Evolutionary conservation across 1,140 invertebrate species (phyloP), one percentile per base, ranked within the genome.

Genomic region (Formica selysi): DNA sequence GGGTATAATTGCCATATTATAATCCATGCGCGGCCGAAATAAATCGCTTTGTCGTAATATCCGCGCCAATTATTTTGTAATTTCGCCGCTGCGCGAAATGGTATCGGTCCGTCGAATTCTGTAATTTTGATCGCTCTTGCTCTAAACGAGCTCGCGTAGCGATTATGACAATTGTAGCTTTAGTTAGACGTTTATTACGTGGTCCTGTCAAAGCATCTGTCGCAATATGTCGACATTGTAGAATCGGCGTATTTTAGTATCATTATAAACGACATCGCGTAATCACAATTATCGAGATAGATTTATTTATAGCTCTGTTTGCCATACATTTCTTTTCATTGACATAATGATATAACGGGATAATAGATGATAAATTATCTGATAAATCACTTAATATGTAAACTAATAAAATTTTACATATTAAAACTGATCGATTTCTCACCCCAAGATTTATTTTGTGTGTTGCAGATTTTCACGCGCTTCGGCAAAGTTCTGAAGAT

Each of bases 401-500:
- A 19, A 11, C 3, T 10, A 36, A 68, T 36, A 38, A 41, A 10
- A 57, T 59, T 41, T 11, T 22, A 3, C 1, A 3, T 2, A n/a
- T 26, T 36, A 7, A 32, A 61, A n/a, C 16, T 22, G 5, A 38
- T 54, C 13, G 22, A n/a, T 44, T n/a, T 57, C 41, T 62, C 59
- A 88, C 10, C 10, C 54, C 22, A 80, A 79, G 22, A 54, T 32
- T 65, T 22, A 67, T 59, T 22, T 92, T 95, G 92, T 95, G 89
- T 95, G 91, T 97, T 97, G 59, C 97, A 99, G 97, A 99, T 99
- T 93, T 99, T 99, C 96, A 98, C 98, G 91, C 97, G 99, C 88
- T 99, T 98, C 94, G 99, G 99, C 90, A 99, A 99, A 96, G 98
- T 99, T 92, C 96, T 99, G 90, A 99, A 99, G 96, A 99, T 99